Evolutionary conservation across 2,113 vertebrate genomes (phyloP), one percentile per base, ranked within the genome.

Genomic region (Colistium nudipinnis): DNA sequence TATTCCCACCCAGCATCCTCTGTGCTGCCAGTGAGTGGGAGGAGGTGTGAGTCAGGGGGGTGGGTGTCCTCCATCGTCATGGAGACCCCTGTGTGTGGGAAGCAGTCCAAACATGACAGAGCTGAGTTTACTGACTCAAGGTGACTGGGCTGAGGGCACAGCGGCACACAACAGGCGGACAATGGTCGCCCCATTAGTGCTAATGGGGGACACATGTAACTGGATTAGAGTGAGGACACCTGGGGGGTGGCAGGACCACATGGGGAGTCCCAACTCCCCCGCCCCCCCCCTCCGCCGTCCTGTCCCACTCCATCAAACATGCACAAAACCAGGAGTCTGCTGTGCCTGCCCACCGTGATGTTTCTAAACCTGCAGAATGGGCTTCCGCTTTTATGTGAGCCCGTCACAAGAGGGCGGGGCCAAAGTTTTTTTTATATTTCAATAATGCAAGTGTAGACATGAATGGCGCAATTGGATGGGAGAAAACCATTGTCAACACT

Each of bases 161-260:
- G 22, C 74, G 51, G 67, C 61, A 48, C 68, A 70, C 72, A 80
- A 74, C 67, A 7, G 41, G 57, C 54, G 67, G 70, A 93, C 91
- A 93, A 93, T 88, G 77, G 88, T 25, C 1, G 72, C 62, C 83
- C 90, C 85, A 87, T 88, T 88, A 87, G 86, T 76, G 75, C 89
- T 91, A 90, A 93, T 90, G 85, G 86, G 86, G 86, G 87, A 90
- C 85, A 87, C 85, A 92, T 89, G 87, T 88, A 92, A 93, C 87
- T 48, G 79, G 87, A 92, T 91, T 91, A 93, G 86, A 72, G 69
- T 62, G 74, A 80, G 83, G 84, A 90, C 88, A 91, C 89, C 88
- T 91, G 79, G 81, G 81, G 70, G 64, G 13, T 25, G 41, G 45
- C 63, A 10, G 75, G 56, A 90, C 89, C 88, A 91, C 91, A 91